Evolutionary conservation across 2,888 invertebrate species (phyloP).

Genomic region (Coelopa pilipes): DNA sequence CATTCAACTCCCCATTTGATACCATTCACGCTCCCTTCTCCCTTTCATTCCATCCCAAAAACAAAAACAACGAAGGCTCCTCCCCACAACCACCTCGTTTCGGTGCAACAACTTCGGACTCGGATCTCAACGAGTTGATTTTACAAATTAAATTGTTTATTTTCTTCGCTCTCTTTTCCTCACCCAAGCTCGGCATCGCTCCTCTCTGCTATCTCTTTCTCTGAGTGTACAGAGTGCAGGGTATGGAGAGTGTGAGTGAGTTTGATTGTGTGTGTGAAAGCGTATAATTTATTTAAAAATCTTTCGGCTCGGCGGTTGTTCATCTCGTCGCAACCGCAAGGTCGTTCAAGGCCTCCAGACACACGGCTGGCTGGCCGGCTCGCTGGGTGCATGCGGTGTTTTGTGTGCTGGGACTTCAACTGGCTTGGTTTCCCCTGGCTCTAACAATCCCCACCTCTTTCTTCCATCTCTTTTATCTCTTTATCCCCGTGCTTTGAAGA

Average conservation of each 20-base stretch:
- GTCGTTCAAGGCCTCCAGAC: slow-evolving; percentile 22
- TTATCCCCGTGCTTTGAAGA: no score
- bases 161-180: background rate
- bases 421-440: background rate
- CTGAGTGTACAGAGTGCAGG: no score
- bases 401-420: background rate
- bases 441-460: background rate
- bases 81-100: background rate
- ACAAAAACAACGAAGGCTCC: no score
- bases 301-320: background rate
- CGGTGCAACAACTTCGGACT: background rate
- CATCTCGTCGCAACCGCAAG: slow-evolving; percentile 9
- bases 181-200: no score
- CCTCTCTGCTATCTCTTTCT: no score
- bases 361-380: background rate
- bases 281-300: slow-evolving; percentile 10
- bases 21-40: no score
- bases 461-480: no score
- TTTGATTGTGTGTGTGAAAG: slow-evolving; percentile 8
- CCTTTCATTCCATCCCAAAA: no score
- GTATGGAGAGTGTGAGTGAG: background rate
- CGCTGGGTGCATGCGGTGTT: background rate
- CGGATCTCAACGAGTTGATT: slow-evolving; percentile 7
- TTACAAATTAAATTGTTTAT: slow-evolving; percentile 17
- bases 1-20: no score